Percentiles rank a stretch among this genome's conserved stretches.
phyloP scores from a whole-genome alignment of 2,888 invertebrate genomes.

The Aspidapion aeneum region DNA sequence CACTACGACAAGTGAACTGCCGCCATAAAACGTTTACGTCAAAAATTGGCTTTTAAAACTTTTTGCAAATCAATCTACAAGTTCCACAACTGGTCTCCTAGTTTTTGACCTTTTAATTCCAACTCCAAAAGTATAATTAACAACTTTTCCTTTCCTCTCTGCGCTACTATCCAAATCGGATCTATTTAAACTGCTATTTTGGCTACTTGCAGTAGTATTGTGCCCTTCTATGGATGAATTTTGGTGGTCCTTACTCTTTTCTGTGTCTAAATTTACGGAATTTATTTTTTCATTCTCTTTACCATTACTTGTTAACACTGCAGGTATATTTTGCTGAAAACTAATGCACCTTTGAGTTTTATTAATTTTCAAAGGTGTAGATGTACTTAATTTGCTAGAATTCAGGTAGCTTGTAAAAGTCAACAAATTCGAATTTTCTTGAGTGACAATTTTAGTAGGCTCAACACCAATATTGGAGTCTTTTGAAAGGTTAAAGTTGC shows the following conservation, averaged over 20 bases:
- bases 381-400: not conserved
- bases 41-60: too few species aligned
- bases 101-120: not conserved
- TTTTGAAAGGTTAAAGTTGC: slow-evolving; percentile 22
- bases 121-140: not conserved
- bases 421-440: not conserved
- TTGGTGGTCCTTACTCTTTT: not conserved
- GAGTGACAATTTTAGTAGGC: not conserved
- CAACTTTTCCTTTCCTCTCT: not conserved
- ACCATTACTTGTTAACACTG: not conserved
- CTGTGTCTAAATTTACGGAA: not conserved
- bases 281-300: not conserved
- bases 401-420: not conserved
- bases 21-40: too few species aligned
- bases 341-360: not conserved
- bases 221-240: not conserved
- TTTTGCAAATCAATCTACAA: not conserved
- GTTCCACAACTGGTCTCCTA: not conserved
- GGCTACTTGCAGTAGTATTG: not conserved
- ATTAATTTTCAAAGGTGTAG: not conserved
- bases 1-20: too few species aligned
- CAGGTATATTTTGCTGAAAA: not conserved
- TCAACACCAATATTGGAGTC: slow-evolving; percentile 5
- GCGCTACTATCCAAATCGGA: not conserved
- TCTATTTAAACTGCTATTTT: not conserved